Conservation (phyloP, 2,888 invertebrate species). For the Mellilla xanthometata region DNA sequence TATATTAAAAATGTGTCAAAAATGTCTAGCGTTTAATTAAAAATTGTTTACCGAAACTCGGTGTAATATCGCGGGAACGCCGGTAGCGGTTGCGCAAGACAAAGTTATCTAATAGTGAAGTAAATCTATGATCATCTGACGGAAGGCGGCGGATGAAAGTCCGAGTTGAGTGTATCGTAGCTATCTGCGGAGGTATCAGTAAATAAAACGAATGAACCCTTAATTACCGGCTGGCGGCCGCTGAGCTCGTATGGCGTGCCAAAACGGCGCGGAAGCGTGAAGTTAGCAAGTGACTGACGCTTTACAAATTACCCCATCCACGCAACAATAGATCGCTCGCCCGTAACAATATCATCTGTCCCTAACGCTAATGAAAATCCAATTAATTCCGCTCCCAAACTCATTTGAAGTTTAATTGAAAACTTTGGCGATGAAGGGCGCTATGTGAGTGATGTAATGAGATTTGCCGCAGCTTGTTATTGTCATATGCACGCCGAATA, state of each 20-base stretch:
- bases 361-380: slow-evolving; percentile 80
- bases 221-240: slow-evolving; percentile 20
- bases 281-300: slow-evolving; percentile 64
- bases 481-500: slow-evolving; percentile 75
- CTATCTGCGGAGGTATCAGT: background rate
- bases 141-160: background rate
- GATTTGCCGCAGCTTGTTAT: slow-evolving; percentile 71
- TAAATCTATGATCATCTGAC: slow-evolving; percentile 2
- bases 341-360: slow-evolving; percentile 79
- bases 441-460: slow-evolving; percentile 73
- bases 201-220: slow-evolving; percentile 11
- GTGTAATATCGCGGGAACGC: background rate
- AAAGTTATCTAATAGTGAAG: slow-evolving; percentile 1
- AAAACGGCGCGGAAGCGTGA: slow-evolving; percentile 48
- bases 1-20: slow-evolving; percentile 27
- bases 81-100: background rate
- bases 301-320: slow-evolving; percentile 64
- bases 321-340: slow-evolving; percentile 51
- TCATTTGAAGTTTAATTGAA: slow-evolving; percentile 82
- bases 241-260: slow-evolving; percentile 20
- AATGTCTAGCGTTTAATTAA: slow-evolving; percentile 7
- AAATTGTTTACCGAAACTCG: slow-evolving; percentile 7
- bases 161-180: background rate
- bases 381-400: slow-evolving; percentile 79
- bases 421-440: slow-evolving; percentile 66